Percentiles rank a stretch among this genome's conserved stretches.
Evolutionary conservation across 2,113 vertebrate genomes (phyloP).

Genomic region (Miniopterus natalensis): DNA sequence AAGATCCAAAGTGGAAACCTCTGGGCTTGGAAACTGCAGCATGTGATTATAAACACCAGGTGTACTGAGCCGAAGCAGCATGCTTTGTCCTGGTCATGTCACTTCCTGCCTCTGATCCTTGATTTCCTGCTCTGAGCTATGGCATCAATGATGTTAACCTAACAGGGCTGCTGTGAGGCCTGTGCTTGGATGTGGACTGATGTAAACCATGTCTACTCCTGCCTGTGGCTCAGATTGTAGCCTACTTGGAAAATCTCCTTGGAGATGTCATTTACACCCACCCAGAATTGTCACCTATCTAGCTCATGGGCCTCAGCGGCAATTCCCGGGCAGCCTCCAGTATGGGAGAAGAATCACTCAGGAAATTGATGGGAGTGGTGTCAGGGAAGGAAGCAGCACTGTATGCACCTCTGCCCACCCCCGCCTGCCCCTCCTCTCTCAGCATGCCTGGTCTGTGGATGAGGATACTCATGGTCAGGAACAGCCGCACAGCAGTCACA

Average conservation of each 20-base stretch:
- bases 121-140: background rate
- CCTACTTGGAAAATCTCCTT: background rate
- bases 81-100: background rate
- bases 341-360: background rate
- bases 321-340: background rate
- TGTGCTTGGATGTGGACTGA: background rate
- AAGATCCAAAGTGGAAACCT: background rate
- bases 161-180: background rate
- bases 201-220: background rate
- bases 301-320: background rate
- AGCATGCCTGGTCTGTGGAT: background rate
- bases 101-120: background rate
- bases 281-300: background rate
- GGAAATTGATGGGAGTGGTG: background rate
- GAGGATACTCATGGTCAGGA: background rate
- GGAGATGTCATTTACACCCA: background rate
- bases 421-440: background rate
- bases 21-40: background rate
- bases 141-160: background rate
- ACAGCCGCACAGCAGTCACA: background rate
- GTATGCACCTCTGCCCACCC: background rate
- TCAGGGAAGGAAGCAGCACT: background rate
- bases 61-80: background rate
- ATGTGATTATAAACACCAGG: background rate
- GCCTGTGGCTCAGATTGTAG: background rate